phyloP scores from a whole-genome alignment of 2,797 vertebrate genomes.

The Buphagus erythrorhynchus region DNA sequence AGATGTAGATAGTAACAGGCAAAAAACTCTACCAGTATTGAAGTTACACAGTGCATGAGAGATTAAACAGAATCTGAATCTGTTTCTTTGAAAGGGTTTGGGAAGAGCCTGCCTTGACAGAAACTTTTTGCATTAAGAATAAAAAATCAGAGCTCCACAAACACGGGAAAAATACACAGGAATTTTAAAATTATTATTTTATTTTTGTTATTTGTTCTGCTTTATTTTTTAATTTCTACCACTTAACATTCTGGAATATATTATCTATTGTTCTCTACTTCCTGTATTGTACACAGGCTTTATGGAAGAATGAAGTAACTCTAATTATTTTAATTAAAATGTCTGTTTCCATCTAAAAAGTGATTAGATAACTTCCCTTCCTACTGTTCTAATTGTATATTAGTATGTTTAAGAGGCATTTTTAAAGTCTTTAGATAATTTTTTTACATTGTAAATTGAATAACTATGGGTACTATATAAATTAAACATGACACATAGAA shows the following conservation, averaged over 20 bases:
- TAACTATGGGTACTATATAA: background rate
- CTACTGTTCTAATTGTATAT: background rate
- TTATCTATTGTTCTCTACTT: background rate
- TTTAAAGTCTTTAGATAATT: background rate
- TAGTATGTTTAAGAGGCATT: background rate
- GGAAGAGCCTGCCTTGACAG: background rate
- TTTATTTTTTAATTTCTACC: background rate
- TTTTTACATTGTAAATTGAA: background rate
- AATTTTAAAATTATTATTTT: background rate
- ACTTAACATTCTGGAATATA: background rate
- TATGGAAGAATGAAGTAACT: background rate
- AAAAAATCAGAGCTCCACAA: background rate
- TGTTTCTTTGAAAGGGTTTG: background rate
- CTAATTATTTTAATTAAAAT: background rate
- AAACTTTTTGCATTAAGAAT: background rate
- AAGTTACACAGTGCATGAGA: background rate
- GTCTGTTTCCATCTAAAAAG: background rate
- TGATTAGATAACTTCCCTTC: background rate
- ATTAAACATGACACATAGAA: background rate
- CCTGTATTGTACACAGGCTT: background rate
- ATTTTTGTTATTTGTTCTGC: background rate
- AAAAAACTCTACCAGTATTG: rapidly evolving
- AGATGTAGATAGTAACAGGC: background rate
- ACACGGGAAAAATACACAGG: background rate
- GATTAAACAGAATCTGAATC: background rate